A percentile compares a stretch with the other conserved stretches of the same genome.
These are phyloP conservation scores for Noctua janthe DNA, from an alignment of 2,888 invertebrate genomes.

Conservation along the genomic window DNA sequence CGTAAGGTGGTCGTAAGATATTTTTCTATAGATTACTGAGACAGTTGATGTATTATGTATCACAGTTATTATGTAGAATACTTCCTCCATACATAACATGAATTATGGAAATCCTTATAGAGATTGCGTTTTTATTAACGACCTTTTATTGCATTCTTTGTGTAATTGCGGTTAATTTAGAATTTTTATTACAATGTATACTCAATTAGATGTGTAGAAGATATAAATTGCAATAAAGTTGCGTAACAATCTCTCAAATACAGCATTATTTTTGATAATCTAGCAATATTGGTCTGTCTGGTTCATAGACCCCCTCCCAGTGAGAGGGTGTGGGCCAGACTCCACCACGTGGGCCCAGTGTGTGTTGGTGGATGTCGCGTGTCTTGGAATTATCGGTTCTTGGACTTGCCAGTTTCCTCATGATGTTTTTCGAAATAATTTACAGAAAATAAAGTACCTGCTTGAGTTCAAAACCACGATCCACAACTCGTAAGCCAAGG, in stretches of 20 bases:
- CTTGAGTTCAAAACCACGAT: not conserved
- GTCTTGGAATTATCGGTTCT: not conserved
- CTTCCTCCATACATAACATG: constrained; percentile 40
- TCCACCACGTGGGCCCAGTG: not conserved
- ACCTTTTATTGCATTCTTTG: constrained; percentile 28
- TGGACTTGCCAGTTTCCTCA: not conserved
- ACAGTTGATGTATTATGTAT: constrained; percentile 25
- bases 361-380: not conserved
- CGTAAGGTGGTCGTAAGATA: not conserved
- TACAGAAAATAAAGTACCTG: not conserved
- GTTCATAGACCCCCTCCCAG: not conserved
- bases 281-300: not conserved
- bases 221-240: not conserved
- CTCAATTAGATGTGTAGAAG: too few relatives aligned
- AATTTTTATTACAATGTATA: not conserved
- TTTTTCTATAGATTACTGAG: not conserved
- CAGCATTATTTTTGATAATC: not conserved
- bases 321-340: not conserved
- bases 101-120: constrained; percentile 37
- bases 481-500: not conserved
- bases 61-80: constrained; percentile 37
- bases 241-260: not conserved
- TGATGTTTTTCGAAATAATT: not conserved
- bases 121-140: constrained; percentile 31
- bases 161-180: constrained; percentile 29